Conservation (phyloP, 1,140 invertebrate species). For the Apis laboriosa region DNA sequence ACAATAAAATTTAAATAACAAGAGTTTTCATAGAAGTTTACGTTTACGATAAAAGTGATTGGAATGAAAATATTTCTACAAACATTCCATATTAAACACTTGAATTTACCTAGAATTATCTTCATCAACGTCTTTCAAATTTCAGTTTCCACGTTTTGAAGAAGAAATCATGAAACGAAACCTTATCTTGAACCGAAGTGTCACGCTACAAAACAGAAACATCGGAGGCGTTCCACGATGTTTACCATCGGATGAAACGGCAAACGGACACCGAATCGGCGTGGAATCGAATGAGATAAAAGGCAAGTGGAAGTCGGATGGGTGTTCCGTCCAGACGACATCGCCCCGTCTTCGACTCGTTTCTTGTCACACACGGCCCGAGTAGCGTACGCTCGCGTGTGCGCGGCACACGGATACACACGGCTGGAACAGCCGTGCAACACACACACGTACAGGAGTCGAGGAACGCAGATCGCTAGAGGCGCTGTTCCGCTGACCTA, state of each 20-base stretch:
- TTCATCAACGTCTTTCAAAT: background rate
- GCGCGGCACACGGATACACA: background rate
- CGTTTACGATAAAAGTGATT: background rate
- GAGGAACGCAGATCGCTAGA: slow-evolving; percentile 77
- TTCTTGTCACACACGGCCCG: slow-evolving; percentile 30
- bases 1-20: background rate
- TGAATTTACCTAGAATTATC: too few species aligned
- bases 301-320: slow-evolving; percentile 1
- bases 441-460: background rate
- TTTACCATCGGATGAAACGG: background rate
- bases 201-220: too few species aligned
- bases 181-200: too few species aligned
- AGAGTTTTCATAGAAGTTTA: background rate
- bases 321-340: slow-evolving; percentile 15
- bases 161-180: too few species aligned
- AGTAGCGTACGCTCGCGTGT: background rate
- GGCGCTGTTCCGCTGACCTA: slow-evolving; percentile 80
- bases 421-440: background rate
- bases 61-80: too few species aligned
- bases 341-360: slow-evolving; percentile 28
- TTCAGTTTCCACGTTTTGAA: background rate
- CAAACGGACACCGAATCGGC: background rate
- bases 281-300: background rate
- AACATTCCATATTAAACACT: too few species aligned
- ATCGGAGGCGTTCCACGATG: too few species aligned